Conservation (phyloP, 2,113 vertebrate species). For the Macroglossus sobrinus region DNA sequence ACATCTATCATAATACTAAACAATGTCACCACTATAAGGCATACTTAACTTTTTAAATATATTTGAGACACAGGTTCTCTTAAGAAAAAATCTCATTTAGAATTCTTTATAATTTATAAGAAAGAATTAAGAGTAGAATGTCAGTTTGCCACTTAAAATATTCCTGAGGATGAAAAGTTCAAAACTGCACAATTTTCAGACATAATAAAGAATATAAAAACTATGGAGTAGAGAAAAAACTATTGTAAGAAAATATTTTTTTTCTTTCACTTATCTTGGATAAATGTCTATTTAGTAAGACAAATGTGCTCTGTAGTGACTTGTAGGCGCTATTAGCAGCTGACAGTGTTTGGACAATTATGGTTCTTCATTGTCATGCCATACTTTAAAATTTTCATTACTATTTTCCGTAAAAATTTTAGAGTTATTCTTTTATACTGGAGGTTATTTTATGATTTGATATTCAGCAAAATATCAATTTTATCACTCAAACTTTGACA, state of each 20-base stretch:
- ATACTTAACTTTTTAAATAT: conserved; percentile 21
- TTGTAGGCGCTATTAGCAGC: not conserved
- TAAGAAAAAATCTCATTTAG: not conserved
- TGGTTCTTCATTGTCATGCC: not conserved
- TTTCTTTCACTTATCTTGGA: not conserved
- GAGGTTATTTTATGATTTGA: not conserved
- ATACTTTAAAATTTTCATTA: not conserved
- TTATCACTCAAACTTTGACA: not conserved
- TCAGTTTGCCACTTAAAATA: not conserved
- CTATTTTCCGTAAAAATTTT: not conserved
- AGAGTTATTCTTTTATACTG: not conserved
- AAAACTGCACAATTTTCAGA: not conserved
- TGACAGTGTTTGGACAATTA: not conserved
- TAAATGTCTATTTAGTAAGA: not conserved
- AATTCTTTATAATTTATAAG: not conserved
- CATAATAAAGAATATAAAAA: not conserved
- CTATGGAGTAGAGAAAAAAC: not conserved
- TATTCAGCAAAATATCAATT: conserved; percentile 12
- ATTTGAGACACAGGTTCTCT: not conserved
- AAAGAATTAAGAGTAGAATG: not conserved
- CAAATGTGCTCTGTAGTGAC: not conserved
- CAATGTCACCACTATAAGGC: not conserved
- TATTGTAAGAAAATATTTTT: not conserved
- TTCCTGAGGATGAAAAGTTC: not conserved
- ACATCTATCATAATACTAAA: not conserved